phyloP scores from a whole-genome alignment of 2,797 vertebrate species.

The Sardinella longiceps region DNA sequence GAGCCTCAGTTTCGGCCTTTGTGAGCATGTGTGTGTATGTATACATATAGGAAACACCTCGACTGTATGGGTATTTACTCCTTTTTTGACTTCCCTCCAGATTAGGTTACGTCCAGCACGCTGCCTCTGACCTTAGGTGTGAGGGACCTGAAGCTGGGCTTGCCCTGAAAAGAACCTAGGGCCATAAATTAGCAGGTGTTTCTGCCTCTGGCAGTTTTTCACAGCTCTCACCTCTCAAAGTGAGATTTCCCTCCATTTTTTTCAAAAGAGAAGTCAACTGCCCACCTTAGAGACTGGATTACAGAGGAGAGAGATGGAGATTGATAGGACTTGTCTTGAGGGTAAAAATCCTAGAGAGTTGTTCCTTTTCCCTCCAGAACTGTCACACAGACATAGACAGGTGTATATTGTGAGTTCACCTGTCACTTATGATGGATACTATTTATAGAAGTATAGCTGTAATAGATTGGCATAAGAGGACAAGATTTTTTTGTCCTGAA shows the following conservation, averaged over 20 bases:
- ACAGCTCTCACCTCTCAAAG: conserved; percentile 62
- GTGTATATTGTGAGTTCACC: neutral
- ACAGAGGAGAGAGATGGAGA: conserved; percentile 8
- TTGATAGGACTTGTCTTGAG: neutral
- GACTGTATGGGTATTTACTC: conserved; percentile 66
- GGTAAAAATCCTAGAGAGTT: neutral
- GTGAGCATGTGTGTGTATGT: conserved; percentile 53
- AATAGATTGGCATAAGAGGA: neutral
- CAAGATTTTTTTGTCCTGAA: no score
- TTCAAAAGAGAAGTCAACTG: conserved; percentile 27
- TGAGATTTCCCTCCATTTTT: conserved; percentile 39
- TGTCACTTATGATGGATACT: neutral
- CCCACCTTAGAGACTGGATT: conserved; percentile 35
- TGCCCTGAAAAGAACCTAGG: conserved; percentile 56
- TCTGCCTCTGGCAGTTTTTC: conserved; percentile 54
- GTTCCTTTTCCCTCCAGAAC: neutral
- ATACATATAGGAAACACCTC: conserved; percentile 70
- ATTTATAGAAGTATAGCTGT: neutral
- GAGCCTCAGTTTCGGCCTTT: conserved; percentile 79
- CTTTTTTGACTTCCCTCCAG: conserved; percentile 63
- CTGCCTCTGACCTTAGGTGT: conserved; percentile 46
- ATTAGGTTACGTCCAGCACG: conserved; percentile 66
- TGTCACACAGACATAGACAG: no score
- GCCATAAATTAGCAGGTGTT: conserved; percentile 57
- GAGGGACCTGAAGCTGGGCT: conserved; percentile 37